Conservation (phyloP, 2,888 invertebrate genomes). For the Agelastica alni region DNA sequence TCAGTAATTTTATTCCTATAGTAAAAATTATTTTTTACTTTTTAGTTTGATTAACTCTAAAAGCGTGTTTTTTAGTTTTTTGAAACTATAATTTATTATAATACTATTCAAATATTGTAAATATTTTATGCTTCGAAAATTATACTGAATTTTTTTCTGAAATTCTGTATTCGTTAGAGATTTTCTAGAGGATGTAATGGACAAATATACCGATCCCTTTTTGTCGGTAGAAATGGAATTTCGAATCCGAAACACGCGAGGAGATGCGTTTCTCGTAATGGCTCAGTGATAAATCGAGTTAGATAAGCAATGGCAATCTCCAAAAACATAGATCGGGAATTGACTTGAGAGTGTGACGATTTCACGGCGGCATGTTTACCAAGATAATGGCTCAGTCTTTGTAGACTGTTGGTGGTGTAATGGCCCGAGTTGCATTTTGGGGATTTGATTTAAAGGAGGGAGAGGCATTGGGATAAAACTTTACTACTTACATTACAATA, state of each 20-base stretch:
- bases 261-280: conserved; percentile 13
- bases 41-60: too few species aligned
- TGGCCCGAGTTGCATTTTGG: background rate
- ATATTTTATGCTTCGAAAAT: background rate
- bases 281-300: conserved; percentile 16
- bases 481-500: too few species aligned
- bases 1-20: too few species aligned
- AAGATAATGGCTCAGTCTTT: conserved; percentile 15
- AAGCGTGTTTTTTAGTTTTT: too few species aligned
- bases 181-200: too few species aligned
- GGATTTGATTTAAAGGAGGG: background rate
- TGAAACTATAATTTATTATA: too few species aligned
- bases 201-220: too few species aligned
- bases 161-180: too few species aligned
- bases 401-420: background rate
- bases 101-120: too few species aligned
- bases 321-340: conserved; percentile 23
- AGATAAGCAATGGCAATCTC: conserved; percentile 22
- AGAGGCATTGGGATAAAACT: too few species aligned
- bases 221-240: background rate
- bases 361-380: conserved; percentile 20
- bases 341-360: conserved; percentile 19
- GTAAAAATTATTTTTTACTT: too few species aligned
- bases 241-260: background rate
- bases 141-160: background rate